Evolutionary conservation across 1,140 invertebrate species (phyloP), one percentile per base, ranked within the genome.

Genomic region (Atta texana): DNA sequence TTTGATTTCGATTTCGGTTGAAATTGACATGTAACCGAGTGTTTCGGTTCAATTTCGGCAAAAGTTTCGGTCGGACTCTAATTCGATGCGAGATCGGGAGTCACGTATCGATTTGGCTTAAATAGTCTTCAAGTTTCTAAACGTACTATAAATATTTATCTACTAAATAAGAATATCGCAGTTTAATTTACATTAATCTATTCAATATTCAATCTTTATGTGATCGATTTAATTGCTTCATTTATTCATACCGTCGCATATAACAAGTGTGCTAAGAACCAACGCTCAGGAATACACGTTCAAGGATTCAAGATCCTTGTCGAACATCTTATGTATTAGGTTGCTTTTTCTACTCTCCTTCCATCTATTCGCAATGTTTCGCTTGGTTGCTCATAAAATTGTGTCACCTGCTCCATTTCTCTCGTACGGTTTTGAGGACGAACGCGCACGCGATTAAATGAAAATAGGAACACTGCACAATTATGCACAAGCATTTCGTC

Each of bases 81-180:
- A 71, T 90, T 90, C 78, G 85, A 86, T 90, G 75, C 76, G 87
- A 87, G 87, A 88, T 86, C 86, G 86, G 89, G 93, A 93, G 93
- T 90, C 89, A 93, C 92, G 92, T 92, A 93, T 93, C 93, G 90
- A 92, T 92, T 86, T 87, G 66, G 72, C 86, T 63, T 76, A 44
- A 44, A 44, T 44, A 24, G 8, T 69, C 44, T 80, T 18, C n/a
- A 59, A 53, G 12, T 87, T 77, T 75, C 66, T 71, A 71, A 34
- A 71, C n/a, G 18, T 71, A 57, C 28, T 72, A n/a, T n/a, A 71
- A 57, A 59, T 31, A 28, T 72, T 59, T 71, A 14, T 82, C 18
- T 44, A n/a, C 31, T 49, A 18, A 66, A 49, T 31, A 77, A 59
- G 0, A 66, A 2, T 49, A 10, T 18, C 34, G 77, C 31, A 68